These are phyloP conservation scores for Crossocerus cetratus DNA, from an alignment of 2,888 invertebrate species.

Conservation along the genomic window DNA sequence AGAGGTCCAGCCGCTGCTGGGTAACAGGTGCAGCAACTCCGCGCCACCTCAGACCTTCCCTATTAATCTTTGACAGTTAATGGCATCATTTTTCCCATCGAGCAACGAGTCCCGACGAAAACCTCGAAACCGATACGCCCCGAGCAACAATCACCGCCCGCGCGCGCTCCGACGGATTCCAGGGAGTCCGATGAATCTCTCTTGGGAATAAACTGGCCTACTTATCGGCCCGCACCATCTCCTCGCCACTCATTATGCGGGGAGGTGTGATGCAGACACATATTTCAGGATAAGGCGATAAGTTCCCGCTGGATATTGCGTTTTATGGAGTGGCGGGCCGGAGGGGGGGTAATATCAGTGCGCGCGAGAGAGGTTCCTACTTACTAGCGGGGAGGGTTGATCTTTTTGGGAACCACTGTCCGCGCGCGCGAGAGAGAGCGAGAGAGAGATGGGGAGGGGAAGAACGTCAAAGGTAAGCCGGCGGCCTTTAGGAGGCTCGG, in stretches of 20 bases:
- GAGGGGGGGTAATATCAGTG: not conserved
- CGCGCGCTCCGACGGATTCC: not conserved
- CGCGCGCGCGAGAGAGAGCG: not conserved
- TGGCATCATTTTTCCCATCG: slow-evolving; percentile 29
- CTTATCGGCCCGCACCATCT: not conserved
- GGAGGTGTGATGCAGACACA: not conserved
- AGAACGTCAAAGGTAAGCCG: slow-evolving; percentile 29
- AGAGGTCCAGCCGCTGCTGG: slow-evolving; percentile 31
- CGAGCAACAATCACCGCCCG: not conserved
- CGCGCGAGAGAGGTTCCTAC: not conserved
- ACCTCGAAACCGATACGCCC: not conserved
- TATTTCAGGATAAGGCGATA: not conserved
- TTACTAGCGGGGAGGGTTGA: not conserved
- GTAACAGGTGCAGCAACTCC: slow-evolving; percentile 54
- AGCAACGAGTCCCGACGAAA: slow-evolving; percentile 39
- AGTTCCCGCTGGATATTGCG: not conserved
- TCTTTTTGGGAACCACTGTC: slow-evolving; percentile 54
- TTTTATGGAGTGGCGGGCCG: not conserved
- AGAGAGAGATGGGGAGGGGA: slow-evolving; percentile 16
- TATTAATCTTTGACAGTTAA: slow-evolving; percentile 42
- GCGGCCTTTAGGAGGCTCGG: slow-evolving; percentile 34
- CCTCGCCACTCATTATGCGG: not conserved
- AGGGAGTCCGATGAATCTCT: not conserved
- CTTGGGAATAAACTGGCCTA: not conserved
- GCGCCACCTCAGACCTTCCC: slow-evolving; percentile 28